Base-by-base conservation (phyloP, 2,888 invertebrate species). In the Melieria crassipennis region DNA sequence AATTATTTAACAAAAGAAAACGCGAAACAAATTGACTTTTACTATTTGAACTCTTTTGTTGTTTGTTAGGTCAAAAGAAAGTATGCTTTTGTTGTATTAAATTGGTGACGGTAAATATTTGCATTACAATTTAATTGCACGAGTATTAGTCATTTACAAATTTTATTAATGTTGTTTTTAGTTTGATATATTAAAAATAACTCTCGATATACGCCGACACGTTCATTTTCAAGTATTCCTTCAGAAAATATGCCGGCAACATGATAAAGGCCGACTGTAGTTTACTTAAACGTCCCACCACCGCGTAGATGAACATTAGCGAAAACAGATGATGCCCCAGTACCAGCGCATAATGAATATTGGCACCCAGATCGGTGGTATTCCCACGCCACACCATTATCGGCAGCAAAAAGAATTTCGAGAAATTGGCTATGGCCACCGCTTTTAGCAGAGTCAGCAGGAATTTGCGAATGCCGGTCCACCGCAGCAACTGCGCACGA, bases 281-380 rank as follows among this genome's bases (percentile, higher is more conserved):
- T 46, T 77, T 75, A 6, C 76, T 75, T 10, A 73, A 77, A 2
- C 74, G 73, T 47, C 78, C 78, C 4, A 79, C 80, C 52, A 78
- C 78, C 78, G 90, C 90, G 80, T 92, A 91, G 0, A 92, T 90
- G 72, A 90, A 89, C 48, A 91, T 85, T 73, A 91, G 89, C 1
- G 92, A 90, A 9, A 91, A 87, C 30, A 90, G 87, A 68, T 90
- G 91, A 80, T 93, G 93, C 0, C 89, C 87, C 71, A 89, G 89
- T 4, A 93, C 91, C 1, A 93, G 88, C 7, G 87, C 76, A 74
- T 89, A 88, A 81, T 92, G 91, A 10, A 89, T 79, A 7, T 84
- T 84, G 6, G 82, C 79, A 5, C 85, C 87, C 42, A 85, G 78
- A 30, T 83, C 85, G 4, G 86, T 86, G 10, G 85, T 85, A 57